Conservation (phyloP, 1,140 invertebrate species). For the Listronotus oregonensis region DNA sequence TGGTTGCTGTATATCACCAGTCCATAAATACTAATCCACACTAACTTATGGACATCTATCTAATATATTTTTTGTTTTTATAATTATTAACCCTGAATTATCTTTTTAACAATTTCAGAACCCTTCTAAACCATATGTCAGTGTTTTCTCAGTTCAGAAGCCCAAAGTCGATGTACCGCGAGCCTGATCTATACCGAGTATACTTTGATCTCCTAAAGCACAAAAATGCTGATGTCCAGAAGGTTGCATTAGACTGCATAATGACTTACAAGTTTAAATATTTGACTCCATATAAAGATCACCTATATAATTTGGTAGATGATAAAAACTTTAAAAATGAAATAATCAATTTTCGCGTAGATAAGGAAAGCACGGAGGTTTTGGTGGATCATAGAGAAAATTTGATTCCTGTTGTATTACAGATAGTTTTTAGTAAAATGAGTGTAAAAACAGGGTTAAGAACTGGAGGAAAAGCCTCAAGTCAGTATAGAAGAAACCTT, state of each 20-base stretch:
- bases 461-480: conserved; percentile 72
- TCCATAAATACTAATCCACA: too few relatives aligned
- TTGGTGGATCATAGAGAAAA: conserved; percentile 72
- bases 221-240: conserved; percentile 79
- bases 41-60: too few relatives aligned
- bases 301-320: conserved; percentile 78
- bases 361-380: conserved; percentile 70
- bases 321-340: conserved; percentile 88
- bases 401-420: conserved; percentile 80
- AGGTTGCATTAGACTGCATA: conserved; percentile 82
- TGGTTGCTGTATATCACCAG: too few relatives aligned
- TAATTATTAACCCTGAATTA: too few relatives aligned
- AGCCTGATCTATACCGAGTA: conserved; percentile 73
- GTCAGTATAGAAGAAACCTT: conserved; percentile 71
- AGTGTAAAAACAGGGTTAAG: conserved; percentile 71
- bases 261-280: conserved; percentile 82
- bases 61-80: too few relatives aligned
- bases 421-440: conserved; percentile 91
- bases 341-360: conserved; percentile 77
- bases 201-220: conserved; percentile 81
- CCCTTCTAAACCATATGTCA: conserved; percentile 73
- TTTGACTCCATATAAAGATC: conserved; percentile 75
- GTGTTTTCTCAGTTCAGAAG: conserved; percentile 82
- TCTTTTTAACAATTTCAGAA: conserved; percentile 57
- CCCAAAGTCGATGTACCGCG: conserved; percentile 76